Evolutionary conservation across 1,140 invertebrate genomes (phyloP).

Genomic region (Drosophila novamexicana): DNA sequence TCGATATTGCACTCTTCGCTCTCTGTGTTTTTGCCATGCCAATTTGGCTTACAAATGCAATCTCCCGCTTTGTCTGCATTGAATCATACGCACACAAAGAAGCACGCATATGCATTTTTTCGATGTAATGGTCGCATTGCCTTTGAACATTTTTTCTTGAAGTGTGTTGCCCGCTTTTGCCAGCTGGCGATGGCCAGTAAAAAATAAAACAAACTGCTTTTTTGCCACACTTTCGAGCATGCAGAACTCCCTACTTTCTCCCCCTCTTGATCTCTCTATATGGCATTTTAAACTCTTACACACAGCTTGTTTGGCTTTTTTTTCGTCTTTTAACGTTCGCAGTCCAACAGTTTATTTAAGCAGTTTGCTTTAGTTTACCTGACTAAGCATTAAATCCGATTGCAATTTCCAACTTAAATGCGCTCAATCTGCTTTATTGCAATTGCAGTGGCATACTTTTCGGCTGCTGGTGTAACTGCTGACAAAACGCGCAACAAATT

Average conservation of each 20-base stretch:
- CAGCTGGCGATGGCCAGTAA: conserved; percentile 11
- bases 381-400: conserved; percentile 36
- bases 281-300: background rate
- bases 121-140: conserved; percentile 23
- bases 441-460: conserved; percentile 28
- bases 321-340: conserved; percentile 18
- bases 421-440: conserved; percentile 21
- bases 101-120: conserved; percentile 13
- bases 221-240: conserved; percentile 9
- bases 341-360: conserved; percentile 37
- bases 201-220: conserved; percentile 18
- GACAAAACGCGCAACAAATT: conserved; percentile 4
- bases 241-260: background rate
- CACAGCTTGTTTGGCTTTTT: conserved; percentile 4
- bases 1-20: conserved; percentile 2
- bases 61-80: conserved; percentile 1
- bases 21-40: conserved; percentile 46
- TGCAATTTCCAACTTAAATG: conserved; percentile 37
- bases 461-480: conserved; percentile 7
- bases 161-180: background rate
- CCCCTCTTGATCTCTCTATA: too few species aligned
- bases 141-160: conserved; percentile 17
- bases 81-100: background rate
- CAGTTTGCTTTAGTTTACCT: conserved; percentile 17
- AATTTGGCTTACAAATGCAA: conserved; percentile 74